Conservation (phyloP, 2,113 vertebrate genomes). For the Trinectes maculatus region DNA sequence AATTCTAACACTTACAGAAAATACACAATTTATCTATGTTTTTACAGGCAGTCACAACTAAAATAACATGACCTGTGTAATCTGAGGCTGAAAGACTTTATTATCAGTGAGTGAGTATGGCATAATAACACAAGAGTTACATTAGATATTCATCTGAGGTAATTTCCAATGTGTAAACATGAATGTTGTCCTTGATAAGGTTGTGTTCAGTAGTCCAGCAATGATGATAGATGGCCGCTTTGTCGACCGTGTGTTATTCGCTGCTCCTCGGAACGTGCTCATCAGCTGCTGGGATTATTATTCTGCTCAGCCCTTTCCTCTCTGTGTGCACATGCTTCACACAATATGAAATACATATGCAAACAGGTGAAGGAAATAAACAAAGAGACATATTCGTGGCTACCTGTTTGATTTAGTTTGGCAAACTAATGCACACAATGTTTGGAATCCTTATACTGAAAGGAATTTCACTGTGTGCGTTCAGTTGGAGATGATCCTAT, state of each 20-base stretch:
- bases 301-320: slow-evolving; percentile 39
- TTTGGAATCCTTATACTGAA: slow-evolving; percentile 22
- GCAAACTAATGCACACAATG: slow-evolving; percentile 26
- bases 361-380: slow-evolving; percentile 30
- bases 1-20: too few species aligned
- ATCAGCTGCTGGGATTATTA: slow-evolving; percentile 44
- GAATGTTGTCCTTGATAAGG: slow-evolving; percentile 65
- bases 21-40: too few species aligned
- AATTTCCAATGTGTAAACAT: slow-evolving; percentile 69
- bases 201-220: slow-evolving; percentile 49
- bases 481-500: slow-evolving; percentile 55
- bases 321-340: slow-evolving; percentile 4
- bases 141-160: slow-evolving; percentile 58
- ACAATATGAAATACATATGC: slow-evolving; percentile 48
- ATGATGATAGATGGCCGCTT: slow-evolving; percentile 64
- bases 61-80: too few species aligned
- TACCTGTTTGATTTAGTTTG: slow-evolving; percentile 43
- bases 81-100: slow-evolving; percentile 34
- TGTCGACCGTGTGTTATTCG: slow-evolving; percentile 49
- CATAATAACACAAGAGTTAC: slow-evolving; percentile 32
- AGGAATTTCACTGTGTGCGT: slow-evolving; percentile 38
- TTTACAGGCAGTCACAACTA: too few species aligned
- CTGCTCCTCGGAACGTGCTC: slow-evolving; percentile 35
- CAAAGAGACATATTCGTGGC: slow-evolving; percentile 18
- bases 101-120: slow-evolving; percentile 35